Evolutionary conservation across 2,797 vertebrate species (phyloP), one percentile per base, ranked within the genome.

Genomic region (Fratercula arctica): DNA sequence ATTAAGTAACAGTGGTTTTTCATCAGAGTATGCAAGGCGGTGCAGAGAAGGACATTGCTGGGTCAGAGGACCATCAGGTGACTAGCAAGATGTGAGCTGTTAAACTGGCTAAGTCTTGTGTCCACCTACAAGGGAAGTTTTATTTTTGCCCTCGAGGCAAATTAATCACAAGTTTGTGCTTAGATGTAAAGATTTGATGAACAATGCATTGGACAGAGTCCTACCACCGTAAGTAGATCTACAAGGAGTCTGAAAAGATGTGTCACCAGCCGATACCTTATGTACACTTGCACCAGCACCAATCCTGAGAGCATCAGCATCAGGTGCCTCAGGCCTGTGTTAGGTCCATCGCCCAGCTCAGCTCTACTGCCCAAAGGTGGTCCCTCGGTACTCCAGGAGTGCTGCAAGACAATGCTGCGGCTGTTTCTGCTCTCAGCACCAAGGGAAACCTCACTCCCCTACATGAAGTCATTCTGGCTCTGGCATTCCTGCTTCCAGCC

Each of bases 281-380:
- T 11, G 35, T 29, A 29, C 3, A 6, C 11, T 64, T 72, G 41
- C 19, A 50, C 10, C 53, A 82, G 9, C 19, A 45, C 9, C 57
- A 56, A 1, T 28, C 17, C 53, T 91, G 29, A 1, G 5, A 89
- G 26, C 26, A 63, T 35, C 16, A 86, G 16, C 21, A 39, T 20
- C 33, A 39, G 17, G 20, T 0, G 0, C 18, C 73, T 69, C 61
- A 79, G 56, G 6, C 10, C 1, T 1, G 15, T 1, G 1, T 10
- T 54, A 13, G 6, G 51, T 25, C 25, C 10, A 39, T 24, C 0
- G 1, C 16, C 16, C 26, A 48, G 39, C 20, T 35, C 41, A 33
- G 21, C 33, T 86, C 23, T 37, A 19, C 29, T 79, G 19, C 45
- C 41, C 35, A 16, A 50, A 66, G 16, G 13, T 26, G 21, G 6